Conservation (phyloP, 2,797 vertebrate species). For the Sciurus carolinensis region DNA sequence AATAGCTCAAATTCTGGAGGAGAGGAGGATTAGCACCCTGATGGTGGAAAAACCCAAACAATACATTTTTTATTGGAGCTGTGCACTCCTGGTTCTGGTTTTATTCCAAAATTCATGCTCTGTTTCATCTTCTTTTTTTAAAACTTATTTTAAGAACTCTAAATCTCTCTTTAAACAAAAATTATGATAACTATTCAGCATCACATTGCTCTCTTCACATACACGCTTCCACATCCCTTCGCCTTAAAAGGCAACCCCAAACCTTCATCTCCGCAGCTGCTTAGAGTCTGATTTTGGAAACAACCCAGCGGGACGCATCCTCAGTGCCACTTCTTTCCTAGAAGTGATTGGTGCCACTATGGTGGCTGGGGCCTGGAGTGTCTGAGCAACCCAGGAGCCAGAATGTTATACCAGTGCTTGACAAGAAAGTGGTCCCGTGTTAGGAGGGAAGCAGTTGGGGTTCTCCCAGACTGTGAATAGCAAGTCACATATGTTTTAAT, state of each 20-base stretch:
- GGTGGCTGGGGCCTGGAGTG: neutral
- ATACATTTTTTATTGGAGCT: neutral
- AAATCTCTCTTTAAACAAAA: neutral
- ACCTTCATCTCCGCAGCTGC: neutral
- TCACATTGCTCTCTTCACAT: neutral
- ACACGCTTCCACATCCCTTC: neutral
- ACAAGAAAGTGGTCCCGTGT: neutral
- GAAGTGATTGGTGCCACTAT: neutral
- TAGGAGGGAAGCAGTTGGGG: neutral
- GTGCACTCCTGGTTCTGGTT: neutral
- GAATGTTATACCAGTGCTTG: neutral
- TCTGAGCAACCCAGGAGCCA: neutral
- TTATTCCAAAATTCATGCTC: neutral
- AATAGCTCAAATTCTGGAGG: neutral
- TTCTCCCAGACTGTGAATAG: no score
- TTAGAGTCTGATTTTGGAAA: neutral
- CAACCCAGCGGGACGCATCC: neutral
- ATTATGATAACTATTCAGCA: neutral
- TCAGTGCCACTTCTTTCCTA: neutral
- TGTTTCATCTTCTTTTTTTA: neutral
- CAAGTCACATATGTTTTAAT: neutral
- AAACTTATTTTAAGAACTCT: neutral
- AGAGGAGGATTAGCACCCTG: neutral
- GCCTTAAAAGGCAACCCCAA: neutral
- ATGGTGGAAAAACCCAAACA: neutral